Conservation (phyloP, 2,113 vertebrate genomes). For the Prunella fulvescens region DNA sequence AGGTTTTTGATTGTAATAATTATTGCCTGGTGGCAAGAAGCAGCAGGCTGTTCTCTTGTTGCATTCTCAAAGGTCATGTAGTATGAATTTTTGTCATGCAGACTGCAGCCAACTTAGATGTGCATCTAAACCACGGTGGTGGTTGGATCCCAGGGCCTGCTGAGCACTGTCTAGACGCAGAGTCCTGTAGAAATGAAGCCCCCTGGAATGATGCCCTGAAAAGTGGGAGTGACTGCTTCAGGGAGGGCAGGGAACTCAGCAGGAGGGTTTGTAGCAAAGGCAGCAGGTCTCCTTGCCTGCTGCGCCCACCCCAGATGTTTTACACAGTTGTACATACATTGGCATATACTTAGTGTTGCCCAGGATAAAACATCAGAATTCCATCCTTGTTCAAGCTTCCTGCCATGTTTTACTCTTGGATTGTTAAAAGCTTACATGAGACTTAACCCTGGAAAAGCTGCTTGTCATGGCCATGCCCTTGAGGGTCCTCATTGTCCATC, state of each 20-base stretch:
- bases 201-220: not conserved
- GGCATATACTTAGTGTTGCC: not conserved
- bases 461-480: not conserved
- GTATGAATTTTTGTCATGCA: not conserved
- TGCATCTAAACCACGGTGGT: not conserved
- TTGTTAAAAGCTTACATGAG: not conserved
- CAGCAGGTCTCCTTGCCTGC: not conserved
- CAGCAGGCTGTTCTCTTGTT: not conserved
- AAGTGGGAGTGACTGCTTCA: not conserved
- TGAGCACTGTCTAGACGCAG: not conserved
- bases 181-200: not conserved
- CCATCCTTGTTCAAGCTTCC: not conserved
- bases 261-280: not conserved
- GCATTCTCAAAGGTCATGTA: not conserved
- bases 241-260: not conserved
- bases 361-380: not conserved
- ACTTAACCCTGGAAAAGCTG: not conserved
- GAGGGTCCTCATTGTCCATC: not conserved
- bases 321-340: rapidly evolving
- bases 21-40: not conserved
- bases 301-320: not conserved
- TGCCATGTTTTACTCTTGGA: not conserved
- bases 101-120: not conserved
- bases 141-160: not conserved
- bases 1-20: not conserved